Base-by-base conservation (phyloP, 2,888 invertebrate genomes). In the Mesochorus sp. region DNA sequence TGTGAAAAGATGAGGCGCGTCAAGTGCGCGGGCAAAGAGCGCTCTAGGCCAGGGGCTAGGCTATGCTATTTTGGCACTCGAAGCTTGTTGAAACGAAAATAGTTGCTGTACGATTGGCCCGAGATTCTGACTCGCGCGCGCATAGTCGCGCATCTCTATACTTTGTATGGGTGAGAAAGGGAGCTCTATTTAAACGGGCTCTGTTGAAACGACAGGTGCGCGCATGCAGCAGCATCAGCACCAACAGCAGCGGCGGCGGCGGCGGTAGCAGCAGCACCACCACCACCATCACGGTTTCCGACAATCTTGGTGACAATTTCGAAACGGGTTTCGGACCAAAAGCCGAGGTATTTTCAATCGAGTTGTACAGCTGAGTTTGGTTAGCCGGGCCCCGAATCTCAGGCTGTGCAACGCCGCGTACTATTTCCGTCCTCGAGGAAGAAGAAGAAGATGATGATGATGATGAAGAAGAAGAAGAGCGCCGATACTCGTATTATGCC, bases 1-100 rank as follows among this genome's bases (percentile, higher is more conserved):
- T 1, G 14, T 14, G 8, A 28, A 26, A 14, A 4, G 17, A 42
- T n/a, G 28, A 44, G 12, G 2, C 12, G 26, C 0, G 34, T 3
- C 2, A 10, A 34, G 42, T 10, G 42, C 21, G 42, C 14, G 26
- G 28, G 42, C 21, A 61, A 62, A 44, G n/a, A 57, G 42, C 49
- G 85, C 88, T 88, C 88, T 88, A 88, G 88, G 88, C 88, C 88
- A 88, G 88, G 88, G 88, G 87, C 88, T 88, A 88, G 88, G 88
- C 88, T 88, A 88, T 86, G 85, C 88, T 88, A 88, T 88, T 88
- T 88, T 86, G 82, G 87, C 84, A 78, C 68, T 80, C 82, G 85
- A 84, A 88, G 86, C 87, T 87, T 88, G 87, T 87, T n/a, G 86
- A 81, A 88, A 78, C 87, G 82, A 85, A 88, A 88, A 88, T 88